Base-by-base conservation (phyloP, 37 sponge, comb jelly and placozoan species). In the Spongia lamella region DNA sequence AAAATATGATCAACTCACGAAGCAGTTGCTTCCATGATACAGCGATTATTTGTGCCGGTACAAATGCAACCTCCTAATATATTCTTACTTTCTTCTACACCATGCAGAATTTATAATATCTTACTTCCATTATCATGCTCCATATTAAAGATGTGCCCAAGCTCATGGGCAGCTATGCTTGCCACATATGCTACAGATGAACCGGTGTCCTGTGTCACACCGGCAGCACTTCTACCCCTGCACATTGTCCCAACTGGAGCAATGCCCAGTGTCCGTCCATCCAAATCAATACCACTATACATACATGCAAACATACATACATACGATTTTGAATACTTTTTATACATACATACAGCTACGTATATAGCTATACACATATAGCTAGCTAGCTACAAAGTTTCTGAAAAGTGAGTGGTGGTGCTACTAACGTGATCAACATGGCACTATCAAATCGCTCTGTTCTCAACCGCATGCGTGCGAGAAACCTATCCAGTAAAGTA, bases 131-230 rank as follows among this genome's bases (percentile, higher is more conserved):
- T 79, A 72, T 90, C 90, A 59, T 92, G 92, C 0, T 32, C 35
- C 80, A 92, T 78, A 34, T 75, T 66, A n/a, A 87, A 84, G 31
- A 77, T 75, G 66, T 92, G 92, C 5, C 92, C 92, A 67, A 92
- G 38, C 56, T 92, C 92, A 64, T 92, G 92, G 17, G 92, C 89
- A 78, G 88, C 84, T 20, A 72, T 83, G 51, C 66, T 70, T 13
- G 60, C 73, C 4, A 75, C 82, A 26, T 24, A 16, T 0, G 54
- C 20, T 43, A 31, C 55, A 17, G 65, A 55, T 9, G 57, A 29
- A 19, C 84, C 77, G 29, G 57, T 47, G 68, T 84, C 84, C 49
- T 90, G 79, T 54, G 68, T 61, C 6, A 77, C 58, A 50, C 75
- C 79, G 19, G 76, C 76, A 27, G 87, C 77, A 26, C 20, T 38